phyloP scores from a whole-genome alignment of 92 coral and sea anemone species.

The Palythoa grandiflora region DNA sequence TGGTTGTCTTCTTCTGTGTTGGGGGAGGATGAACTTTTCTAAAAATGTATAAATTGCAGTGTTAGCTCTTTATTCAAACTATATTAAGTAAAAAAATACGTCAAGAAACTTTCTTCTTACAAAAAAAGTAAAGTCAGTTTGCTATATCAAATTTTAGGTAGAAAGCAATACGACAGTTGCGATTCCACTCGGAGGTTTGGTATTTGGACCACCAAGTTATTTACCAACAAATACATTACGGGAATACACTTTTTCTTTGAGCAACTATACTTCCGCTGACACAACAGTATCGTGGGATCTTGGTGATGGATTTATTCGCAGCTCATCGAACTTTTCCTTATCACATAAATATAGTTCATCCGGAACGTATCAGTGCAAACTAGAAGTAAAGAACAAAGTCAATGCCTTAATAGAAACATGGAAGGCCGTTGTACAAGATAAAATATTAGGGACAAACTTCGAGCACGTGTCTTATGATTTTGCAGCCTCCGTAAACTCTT shows the following conservation, averaged over 20 bases:
- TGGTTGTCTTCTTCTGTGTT: no score
- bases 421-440: constrained; percentile 28
- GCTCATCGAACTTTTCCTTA: constrained; percentile 22
- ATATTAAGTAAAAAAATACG: no score
- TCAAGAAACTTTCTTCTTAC: no score
- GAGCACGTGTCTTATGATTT: neutral
- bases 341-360: neutral
- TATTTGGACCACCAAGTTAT: neutral
- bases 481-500: neutral
- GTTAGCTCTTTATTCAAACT: no score
- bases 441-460: constrained; percentile 6
- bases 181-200: constrained; percentile 18
- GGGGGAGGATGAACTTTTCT: no score
- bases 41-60: no score
- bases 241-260: neutral
- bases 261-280: neutral
- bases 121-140: no score
- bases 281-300: constrained; percentile 19
- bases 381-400: neutral
- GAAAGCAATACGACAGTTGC: neutral
- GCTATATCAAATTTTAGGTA: neutral
- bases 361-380: neutral
- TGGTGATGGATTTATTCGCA: constrained; percentile 22
- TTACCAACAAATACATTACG: constrained; percentile 18
- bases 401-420: neutral